These are phyloP conservation scores for Bellardia bayeri DNA, from an alignment of 2,888 invertebrate species.

Conservation along the genomic window DNA sequence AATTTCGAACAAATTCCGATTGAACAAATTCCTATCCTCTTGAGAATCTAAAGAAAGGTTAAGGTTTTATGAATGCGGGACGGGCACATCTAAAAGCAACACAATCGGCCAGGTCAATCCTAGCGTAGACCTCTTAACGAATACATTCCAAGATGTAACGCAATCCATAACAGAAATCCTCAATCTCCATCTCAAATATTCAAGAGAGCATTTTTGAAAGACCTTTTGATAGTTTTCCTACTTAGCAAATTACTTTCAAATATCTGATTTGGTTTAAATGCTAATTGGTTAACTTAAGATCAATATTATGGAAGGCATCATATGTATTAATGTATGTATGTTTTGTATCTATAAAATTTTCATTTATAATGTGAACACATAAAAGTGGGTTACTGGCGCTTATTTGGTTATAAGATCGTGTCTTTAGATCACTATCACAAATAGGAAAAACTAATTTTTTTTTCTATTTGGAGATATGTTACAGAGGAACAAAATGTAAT, in stretches of 20 bases:
- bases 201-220: too few species aligned
- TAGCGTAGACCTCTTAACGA: too few species aligned
- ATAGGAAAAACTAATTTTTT: conserved; percentile 68
- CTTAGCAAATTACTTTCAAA: too few species aligned
- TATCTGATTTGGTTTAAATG: background rate
- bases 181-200: background rate
- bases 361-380: conserved; percentile 61
- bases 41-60: too few species aligned
- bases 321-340: conserved; percentile 23
- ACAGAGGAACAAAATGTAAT: conserved; percentile 7
- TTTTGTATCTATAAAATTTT: conserved; percentile 27
- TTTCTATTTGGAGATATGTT: background rate
- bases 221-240: too few species aligned
- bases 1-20: too few species aligned
- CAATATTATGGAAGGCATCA: conserved; percentile 44
- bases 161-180: too few species aligned
- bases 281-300: background rate
- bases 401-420: conserved; percentile 76
- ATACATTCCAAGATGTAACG: too few species aligned
- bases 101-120: too few species aligned
- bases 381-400: conserved; percentile 76
- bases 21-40: too few species aligned
- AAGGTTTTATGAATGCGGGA: too few species aligned
- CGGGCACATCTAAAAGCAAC: too few species aligned
- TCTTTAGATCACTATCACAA: conserved; percentile 75